These are phyloP conservation scores for Malurus cyaneus DNA, from an alignment of 2,113 vertebrate species.

Conservation along the genomic window DNA sequence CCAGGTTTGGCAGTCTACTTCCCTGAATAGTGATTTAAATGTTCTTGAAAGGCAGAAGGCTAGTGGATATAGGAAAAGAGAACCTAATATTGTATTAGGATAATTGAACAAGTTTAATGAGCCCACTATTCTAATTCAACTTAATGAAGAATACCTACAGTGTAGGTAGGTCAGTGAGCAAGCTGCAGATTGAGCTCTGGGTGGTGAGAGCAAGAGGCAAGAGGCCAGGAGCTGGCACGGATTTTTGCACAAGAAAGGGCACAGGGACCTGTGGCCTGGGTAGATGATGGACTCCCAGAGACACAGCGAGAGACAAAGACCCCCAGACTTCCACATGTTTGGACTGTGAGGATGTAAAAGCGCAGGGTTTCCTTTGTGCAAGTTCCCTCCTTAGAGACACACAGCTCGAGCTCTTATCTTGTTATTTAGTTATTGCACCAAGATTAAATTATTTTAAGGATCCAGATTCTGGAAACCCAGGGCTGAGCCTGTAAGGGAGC, in stretches of 20 bases:
- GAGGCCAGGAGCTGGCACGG: not conserved
- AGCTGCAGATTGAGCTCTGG: not conserved
- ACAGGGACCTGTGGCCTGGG: not conserved
- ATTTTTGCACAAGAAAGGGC: not conserved
- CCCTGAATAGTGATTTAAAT: not conserved
- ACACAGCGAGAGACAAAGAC: not conserved
- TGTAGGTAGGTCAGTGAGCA: not conserved
- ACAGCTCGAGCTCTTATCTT: not conserved
- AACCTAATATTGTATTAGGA: not conserved
- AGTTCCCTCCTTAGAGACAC: not conserved
- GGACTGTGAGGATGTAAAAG: not conserved
- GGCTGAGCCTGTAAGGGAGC: not conserved
- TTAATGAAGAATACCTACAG: not conserved
- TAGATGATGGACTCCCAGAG: not conserved
- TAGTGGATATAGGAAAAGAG: not conserved
- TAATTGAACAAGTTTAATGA: not conserved
- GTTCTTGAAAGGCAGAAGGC: not conserved
- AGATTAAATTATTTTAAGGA: not conserved
- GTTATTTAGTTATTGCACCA: not conserved
- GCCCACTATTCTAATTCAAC: not conserved
- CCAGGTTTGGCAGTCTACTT: not conserved
- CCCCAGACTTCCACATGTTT: not conserved
- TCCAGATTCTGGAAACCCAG: not conserved
- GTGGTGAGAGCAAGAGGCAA: accelerated
- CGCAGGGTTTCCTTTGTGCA: not conserved